A percentile compares a stretch with the other conserved stretches of the same genome.
phyloP scores from a whole-genome alignment of 2,888 invertebrate genomes.

The Yponomeuta evonymella region DNA sequence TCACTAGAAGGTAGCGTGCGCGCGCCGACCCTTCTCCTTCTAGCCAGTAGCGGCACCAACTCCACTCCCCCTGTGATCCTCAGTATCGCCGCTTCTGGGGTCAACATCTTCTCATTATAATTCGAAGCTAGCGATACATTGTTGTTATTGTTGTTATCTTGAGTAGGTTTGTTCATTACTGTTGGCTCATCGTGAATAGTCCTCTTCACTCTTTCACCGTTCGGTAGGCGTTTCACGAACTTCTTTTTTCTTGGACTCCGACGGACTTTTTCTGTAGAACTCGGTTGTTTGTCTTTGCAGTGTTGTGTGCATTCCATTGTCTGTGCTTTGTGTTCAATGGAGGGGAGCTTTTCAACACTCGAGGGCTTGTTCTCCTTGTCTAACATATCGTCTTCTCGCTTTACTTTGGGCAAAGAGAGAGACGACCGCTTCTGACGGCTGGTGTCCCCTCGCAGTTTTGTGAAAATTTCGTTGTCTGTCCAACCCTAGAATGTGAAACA shows the following conservation, averaged over 20 bases:
- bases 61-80: conserved; percentile 81
- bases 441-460: conserved; percentile 49
- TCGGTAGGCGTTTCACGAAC: conserved; percentile 52
- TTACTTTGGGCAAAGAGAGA: conserved; percentile 69
- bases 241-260: conserved; percentile 37
- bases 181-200: conserved; percentile 40
- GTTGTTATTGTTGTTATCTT: background rate
- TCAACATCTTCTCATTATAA: conserved; percentile 42
- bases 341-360: conserved; percentile 49
- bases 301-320: background rate
- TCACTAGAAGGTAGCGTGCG: conserved; percentile 66
- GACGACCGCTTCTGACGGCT: conserved; percentile 53
- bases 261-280: background rate
- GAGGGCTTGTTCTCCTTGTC: conserved; percentile 47
- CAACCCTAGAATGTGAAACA: conserved; percentile 47
- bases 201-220: conserved; percentile 47
- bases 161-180: conserved; percentile 13
- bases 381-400: conserved; percentile 57
- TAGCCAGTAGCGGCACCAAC: conserved; percentile 84
- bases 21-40: conserved; percentile 74
- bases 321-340: conserved; percentile 32
- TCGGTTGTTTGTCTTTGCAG: background rate
- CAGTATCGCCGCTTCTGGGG: conserved; percentile 58
- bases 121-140: background rate
- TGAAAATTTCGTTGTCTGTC: conserved; percentile 64